Evolutionary conservation across 2,797 vertebrate genomes (phyloP), one percentile per base, ranked within the genome.

Genomic region (Acanthurus tractus): DNA sequence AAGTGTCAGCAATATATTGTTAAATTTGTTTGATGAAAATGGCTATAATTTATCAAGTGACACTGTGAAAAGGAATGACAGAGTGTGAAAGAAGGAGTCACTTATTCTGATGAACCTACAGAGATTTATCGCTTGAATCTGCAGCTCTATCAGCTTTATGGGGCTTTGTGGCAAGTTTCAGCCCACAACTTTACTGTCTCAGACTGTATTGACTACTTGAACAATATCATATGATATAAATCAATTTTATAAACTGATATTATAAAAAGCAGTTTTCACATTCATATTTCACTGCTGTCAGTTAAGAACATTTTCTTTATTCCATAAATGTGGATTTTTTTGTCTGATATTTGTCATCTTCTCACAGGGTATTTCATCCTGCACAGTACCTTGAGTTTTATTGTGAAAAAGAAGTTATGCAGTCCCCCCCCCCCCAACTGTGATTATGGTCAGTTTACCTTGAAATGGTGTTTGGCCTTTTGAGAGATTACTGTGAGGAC

Each of bases 401-500:
- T 20, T 63, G 65, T 69, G 63, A 71, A 63, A 53, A 63, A 74
- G 25, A 68, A 61, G 53, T 40, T 63, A 59, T 69, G 11, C 50
- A 3, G 17, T 29, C 5, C 5, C 5, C 5, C 4, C 29, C 5
- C 29, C 29, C 29, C 40, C 6, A 50, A 50, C 65, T 20, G 61
- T 77, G 69, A n/a, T 88, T 84, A 49, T 84, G 90, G 86, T 74
- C 83, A 78, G 73, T 75, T 78, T 76, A 86, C 74, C 82, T 91
- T 93, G 87, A 80, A 77, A 80, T 88, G 54, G 59, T 63, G 87
- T 76, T 83, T 86, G 81, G 89, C 88, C 61, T 78, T 50, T 81
- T 92, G 82, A 88, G 90, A 93, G 92, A 94, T 77, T 69, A 94
- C 93, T 91, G 74, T 74, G 78, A 78, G 92, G 88, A 90, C 92